Conservation (phyloP, 2,113 vertebrate genomes). For the Ctenodactylus gundi region DNA sequence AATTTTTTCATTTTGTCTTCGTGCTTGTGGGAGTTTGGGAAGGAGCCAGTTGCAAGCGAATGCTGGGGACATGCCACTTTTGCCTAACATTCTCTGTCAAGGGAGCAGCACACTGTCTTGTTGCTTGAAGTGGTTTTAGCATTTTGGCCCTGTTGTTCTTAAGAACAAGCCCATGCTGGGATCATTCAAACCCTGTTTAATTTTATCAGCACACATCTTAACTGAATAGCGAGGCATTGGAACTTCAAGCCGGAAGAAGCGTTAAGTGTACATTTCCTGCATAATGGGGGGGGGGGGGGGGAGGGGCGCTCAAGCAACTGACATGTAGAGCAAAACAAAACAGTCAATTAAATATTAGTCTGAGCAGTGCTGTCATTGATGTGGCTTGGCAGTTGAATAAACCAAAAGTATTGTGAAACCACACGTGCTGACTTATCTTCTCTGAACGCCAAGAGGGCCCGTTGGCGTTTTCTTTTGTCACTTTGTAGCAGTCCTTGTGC, state of each 20-base stretch:
- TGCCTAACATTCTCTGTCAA: not conserved
- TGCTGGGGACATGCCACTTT: not conserved
- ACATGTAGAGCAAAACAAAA: not conserved
- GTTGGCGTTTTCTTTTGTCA: not conserved
- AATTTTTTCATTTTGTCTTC: not conserved
- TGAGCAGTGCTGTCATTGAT: not conserved
- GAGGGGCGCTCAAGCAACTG: not conserved
- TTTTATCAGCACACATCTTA: conserved; percentile 39
- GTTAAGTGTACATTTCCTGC: not conserved
- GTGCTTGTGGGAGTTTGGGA: not conserved
- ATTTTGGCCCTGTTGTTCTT: not conserved
- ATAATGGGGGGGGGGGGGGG: not conserved
- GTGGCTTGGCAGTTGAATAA: conserved; percentile 33
- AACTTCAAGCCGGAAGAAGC: conserved; percentile 38
- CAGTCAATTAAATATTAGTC: not conserved
- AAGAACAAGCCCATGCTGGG: not conserved
- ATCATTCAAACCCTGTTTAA: not conserved
- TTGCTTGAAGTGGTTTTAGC: not conserved
- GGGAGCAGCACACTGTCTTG: too few relatives aligned
- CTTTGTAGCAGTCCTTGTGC: not conserved
- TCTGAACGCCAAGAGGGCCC: not conserved
- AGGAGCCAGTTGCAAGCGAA: not conserved
- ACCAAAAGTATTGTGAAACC: not conserved
- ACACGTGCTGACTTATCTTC: not conserved
- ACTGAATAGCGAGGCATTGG: not conserved